A percentile compares a stretch with the other conserved stretches of the same genome.
phyloP scores from a whole-genome alignment of 1,140 invertebrate genomes.

The Saxidomus purpurata region DNA sequence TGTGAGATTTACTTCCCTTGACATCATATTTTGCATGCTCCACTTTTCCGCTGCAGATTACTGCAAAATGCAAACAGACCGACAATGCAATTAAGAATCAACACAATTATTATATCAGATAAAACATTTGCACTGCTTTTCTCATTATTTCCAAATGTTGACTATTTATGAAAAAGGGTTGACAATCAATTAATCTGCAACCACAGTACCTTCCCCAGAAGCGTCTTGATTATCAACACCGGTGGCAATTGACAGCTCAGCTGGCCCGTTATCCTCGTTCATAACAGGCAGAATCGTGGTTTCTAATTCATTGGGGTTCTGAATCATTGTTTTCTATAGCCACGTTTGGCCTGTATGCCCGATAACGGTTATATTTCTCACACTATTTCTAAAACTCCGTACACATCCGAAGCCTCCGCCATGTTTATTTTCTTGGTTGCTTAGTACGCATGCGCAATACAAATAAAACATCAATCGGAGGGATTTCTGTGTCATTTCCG shows the following conservation, averaged over 20 bases:
- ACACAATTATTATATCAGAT: background rate
- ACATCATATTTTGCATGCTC: background rate
- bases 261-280: slow-evolving; percentile 44
- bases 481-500: slow-evolving; percentile 48
- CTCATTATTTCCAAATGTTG: background rate
- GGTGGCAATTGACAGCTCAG: slow-evolving; percentile 38
- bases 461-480: slow-evolving; percentile 42
- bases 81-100: background rate
- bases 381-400: slow-evolving; percentile 13
- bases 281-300: slow-evolving; percentile 34
- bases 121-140: background rate
- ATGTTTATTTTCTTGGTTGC: slow-evolving; percentile 57
- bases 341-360: background rate
- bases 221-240: slow-evolving; percentile 33
- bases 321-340: slow-evolving; percentile 53
- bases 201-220: slow-evolving; percentile 18
- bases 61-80: background rate
- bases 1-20: slow-evolving; percentile 8
- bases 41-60: no score
- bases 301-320: slow-evolving; percentile 63
- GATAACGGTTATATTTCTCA: background rate
- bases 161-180: background rate
- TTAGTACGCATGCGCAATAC: slow-evolving; percentile 53
- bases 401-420: slow-evolving; percentile 42
- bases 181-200: slow-evolving; percentile 33